Evolutionary conservation across 2,113 vertebrate genomes (phyloP), one percentile per base, ranked within the genome.

Genomic region (Puntigrus tetrazona): DNA sequence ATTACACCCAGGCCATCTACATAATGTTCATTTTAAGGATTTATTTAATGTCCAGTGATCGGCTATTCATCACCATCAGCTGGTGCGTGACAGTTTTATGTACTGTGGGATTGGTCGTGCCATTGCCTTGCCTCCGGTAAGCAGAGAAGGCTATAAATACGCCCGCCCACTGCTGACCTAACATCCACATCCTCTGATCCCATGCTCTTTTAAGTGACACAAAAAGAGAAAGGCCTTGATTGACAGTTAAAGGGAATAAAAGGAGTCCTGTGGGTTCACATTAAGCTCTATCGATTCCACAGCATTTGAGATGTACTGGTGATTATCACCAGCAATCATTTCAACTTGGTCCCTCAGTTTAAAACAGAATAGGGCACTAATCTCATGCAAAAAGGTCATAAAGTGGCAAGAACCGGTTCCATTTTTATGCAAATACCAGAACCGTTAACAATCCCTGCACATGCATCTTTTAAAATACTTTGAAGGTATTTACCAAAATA

Each of bases 41-140:
- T 25, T 74, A 79, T 88, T 67, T 73, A 31, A 31, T 22, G 45
- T 81, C 34, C 55, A 82, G 77, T 81, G 74, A 57, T 86, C 3
- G 13, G 67, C 75, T 82, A 45, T 90, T 86, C 70, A 87, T 90
- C 86, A 88, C 20, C 61, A 79, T 87, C 86, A 89, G 79, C 63
- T 86, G 72, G 76, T 84, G 81, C 76, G 41, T 79, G 90, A 90
- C 89, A 91, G 85, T 63, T 92, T 89, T 88, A 91, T 86, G 78
- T 65, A 65, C 81, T 81, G 70, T 86, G 82, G 78, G 86, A 90
- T 90, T 74, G 27, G 72, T 87, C 69, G 59, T 79, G 84, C 70
- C 55, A 70, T 85, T 88, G 81, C 72, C 75, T 84, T 90, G 90
- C 88, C 89, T 89, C 84, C 75, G 4, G 80, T 80, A 78, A 83